These are phyloP conservation scores for Pantherophis alleghaniensis DNA, from an alignment of 2,797 vertebrate genomes.

Conservation along the genomic window DNA sequence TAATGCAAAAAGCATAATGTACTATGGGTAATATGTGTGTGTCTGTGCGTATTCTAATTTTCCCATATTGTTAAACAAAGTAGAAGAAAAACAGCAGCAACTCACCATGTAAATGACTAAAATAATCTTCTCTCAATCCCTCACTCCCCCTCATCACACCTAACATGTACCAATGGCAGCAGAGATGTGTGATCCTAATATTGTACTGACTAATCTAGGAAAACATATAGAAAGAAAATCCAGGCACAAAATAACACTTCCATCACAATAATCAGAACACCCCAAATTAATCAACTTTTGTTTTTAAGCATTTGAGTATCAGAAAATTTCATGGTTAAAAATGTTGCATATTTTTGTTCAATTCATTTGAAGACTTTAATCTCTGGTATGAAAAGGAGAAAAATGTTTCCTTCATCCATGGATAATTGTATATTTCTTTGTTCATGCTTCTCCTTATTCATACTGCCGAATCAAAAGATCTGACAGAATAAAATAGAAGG, in stretches of 20 bases:
- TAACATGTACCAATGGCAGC: not conserved
- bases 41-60: not conserved
- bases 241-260: not conserved
- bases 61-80: not conserved
- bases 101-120: not conserved
- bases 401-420: not conserved
- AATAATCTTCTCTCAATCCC: not conserved
- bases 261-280: not conserved
- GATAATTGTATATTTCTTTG: not conserved
- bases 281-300: not conserved
- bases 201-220: not conserved
- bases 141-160: not conserved
- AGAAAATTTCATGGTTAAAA: not conserved
- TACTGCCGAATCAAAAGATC: not conserved
- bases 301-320: not conserved
- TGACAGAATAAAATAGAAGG: not conserved
- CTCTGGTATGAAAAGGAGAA: not conserved
- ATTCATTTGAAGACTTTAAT: not conserved
- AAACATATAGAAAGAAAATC: not conserved
- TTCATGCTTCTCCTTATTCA: not conserved
- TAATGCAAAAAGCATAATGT: not conserved
- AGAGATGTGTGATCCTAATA: not conserved
- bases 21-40: not conserved
- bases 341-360: not conserved
- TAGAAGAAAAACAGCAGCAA: not conserved